Conservation (phyloP, 2,888 invertebrate genomes). For the Diaperis boleti region DNA sequence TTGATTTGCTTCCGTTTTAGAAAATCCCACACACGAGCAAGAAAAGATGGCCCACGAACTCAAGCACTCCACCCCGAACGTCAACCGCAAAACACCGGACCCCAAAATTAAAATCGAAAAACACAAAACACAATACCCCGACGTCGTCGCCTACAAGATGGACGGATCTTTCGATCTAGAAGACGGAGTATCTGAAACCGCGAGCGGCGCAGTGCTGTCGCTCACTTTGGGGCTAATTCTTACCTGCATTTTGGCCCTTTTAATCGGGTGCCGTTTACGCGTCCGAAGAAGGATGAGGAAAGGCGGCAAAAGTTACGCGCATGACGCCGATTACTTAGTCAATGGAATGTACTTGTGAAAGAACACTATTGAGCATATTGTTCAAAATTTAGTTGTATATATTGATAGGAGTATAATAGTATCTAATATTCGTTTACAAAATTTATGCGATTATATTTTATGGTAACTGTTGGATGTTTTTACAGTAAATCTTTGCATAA, state of each 20-base stretch:
- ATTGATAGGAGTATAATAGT: slow-evolving; percentile 10
- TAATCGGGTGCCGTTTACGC: slow-evolving; percentile 86
- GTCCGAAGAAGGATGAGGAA: slow-evolving; percentile 79
- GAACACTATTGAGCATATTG: slow-evolving; percentile 51
- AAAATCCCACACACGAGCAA: slow-evolving; percentile 60
- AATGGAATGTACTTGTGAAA: slow-evolving; percentile 97
- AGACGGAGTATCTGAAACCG: slow-evolving; percentile 77
- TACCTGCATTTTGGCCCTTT: slow-evolving; percentile 82
- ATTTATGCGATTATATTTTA: not conserved
- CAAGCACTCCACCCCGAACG: slow-evolving; percentile 60
- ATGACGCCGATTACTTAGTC: slow-evolving; percentile 96
- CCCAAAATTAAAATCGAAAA: slow-evolving; percentile 50
- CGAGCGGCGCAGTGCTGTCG: slow-evolving; percentile 84
- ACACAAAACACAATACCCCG: slow-evolving; percentile 53
- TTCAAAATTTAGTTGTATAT: slow-evolving; percentile 43
- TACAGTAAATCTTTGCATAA: slow-evolving; percentile 1
- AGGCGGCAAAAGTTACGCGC: slow-evolving; percentile 85
- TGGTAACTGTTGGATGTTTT: slow-evolving; percentile 9
- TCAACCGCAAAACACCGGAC: slow-evolving; percentile 45
- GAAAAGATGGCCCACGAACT: slow-evolving; percentile 63
- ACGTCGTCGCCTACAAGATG: slow-evolving; percentile 57
- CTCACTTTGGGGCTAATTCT: slow-evolving; percentile 83
- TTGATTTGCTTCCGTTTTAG: slow-evolving; percentile 15
- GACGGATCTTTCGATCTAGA: slow-evolving; percentile 58
- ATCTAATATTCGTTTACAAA: slow-evolving; percentile 1